A percentile compares a stretch with the other conserved stretches of the same genome.
phyloP scores from a whole-genome alignment of 92 coral and sea anemone genomes.

The Palythoa caribaeorum region DNA sequence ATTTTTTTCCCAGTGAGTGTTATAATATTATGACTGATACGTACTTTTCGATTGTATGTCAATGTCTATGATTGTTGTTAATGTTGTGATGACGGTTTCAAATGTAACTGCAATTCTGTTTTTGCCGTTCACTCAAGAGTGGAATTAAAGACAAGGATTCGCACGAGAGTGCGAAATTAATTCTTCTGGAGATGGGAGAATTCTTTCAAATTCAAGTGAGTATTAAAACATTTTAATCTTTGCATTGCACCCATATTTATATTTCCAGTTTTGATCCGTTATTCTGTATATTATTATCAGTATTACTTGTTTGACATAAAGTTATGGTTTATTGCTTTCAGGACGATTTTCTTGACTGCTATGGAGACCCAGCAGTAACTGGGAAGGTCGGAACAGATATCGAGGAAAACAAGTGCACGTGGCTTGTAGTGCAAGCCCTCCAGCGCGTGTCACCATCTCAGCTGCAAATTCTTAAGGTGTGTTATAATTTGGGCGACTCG shows the following conservation, averaged over 20 bases:
- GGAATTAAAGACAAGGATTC: conserved; percentile 78
- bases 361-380: conserved; percentile 91
- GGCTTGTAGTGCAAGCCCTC: conserved; percentile 94
- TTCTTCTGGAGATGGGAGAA: conserved; percentile 96
- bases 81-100: neutral
- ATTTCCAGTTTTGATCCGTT: no score
- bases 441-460: conserved; percentile 71
- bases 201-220: conserved; percentile 96
- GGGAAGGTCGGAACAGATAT: conserved; percentile 99
- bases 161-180: conserved; percentile 83
- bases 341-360: conserved; percentile 96
- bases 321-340: conserved; percentile 28
- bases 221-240: no score
- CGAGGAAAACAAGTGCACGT: conserved; percentile 95
- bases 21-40: no score
- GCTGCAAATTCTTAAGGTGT: conserved; percentile 83
- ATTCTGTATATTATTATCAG: neutral
- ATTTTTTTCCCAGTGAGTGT: no score
- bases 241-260: no score
- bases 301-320: neutral
- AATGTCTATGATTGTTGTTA: no score
- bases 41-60: neutral
- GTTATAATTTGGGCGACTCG: neutral
- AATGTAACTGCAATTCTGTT: neutral
- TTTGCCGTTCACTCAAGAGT: conserved; percentile 51